Evolutionary conservation across 2,888 invertebrate species (phyloP).

Genomic region (Diarsia rubi): DNA sequence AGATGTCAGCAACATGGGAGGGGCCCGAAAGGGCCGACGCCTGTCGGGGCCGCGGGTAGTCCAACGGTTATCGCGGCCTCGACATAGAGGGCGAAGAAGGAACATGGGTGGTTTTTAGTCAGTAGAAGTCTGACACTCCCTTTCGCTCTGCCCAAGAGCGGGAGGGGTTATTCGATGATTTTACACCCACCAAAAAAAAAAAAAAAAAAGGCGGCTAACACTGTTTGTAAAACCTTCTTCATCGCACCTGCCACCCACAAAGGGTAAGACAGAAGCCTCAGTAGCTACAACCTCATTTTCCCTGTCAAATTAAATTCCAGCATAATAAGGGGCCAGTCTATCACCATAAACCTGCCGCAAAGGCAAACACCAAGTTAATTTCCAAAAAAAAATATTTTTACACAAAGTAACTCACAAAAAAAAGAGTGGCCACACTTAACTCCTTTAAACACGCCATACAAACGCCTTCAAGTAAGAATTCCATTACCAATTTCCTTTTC

Average conservation of each 20-base stretch:
- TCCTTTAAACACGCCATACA: conserved; percentile 14
- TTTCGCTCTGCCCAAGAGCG: too few relatives aligned
- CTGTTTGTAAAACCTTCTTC: background rate
- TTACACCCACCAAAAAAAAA: too few relatives aligned
- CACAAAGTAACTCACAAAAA: background rate
- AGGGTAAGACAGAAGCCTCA: background rate
- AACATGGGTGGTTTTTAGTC: too few relatives aligned
- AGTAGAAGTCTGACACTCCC: too few relatives aligned
- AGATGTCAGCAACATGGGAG: too few relatives aligned
- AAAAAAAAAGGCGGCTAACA: background rate
- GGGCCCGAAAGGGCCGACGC: too few relatives aligned
- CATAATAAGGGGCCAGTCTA: background rate
- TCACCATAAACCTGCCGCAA: conserved; percentile 1
- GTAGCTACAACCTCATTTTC: background rate
- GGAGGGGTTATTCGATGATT: too few relatives aligned
- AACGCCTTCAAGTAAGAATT: conserved; percentile 38
- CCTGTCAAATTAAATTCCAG: background rate
- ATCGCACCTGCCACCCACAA: background rate
- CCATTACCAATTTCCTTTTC: conserved; percentile 40
- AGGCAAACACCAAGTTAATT: background rate
- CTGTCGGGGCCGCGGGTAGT: too few relatives aligned
- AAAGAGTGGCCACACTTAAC: conserved; percentile 10
- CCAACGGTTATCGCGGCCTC: too few relatives aligned
- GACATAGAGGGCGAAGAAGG: too few relatives aligned
- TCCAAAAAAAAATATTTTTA: background rate